A percentile compares a stretch with the other conserved stretches of the same genome.
These are phyloP conservation scores for Eptesicus fuscus DNA, from an alignment of 2,113 vertebrate species.

Conservation along the genomic window DNA sequence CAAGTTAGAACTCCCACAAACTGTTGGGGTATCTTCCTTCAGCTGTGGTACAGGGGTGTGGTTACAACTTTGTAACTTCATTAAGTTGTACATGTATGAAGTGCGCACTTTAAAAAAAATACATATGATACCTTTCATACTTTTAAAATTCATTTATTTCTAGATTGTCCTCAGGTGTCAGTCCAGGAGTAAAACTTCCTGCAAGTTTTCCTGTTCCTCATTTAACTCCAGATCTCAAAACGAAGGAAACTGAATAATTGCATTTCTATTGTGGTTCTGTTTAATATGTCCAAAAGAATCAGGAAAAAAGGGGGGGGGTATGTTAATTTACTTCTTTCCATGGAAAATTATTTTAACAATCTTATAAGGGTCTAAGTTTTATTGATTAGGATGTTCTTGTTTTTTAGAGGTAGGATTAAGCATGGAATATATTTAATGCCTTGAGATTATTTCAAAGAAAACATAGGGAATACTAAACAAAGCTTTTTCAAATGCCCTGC, in stretches of 20 bases:
- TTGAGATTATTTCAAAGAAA: neutral
- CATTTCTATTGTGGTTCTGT: neutral
- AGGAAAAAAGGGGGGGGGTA: neutral
- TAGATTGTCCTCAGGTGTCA: neutral
- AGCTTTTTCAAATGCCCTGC: neutral
- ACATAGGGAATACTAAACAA: neutral
- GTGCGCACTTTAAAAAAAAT: neutral
- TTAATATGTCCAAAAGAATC: neutral
- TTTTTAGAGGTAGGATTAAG: neutral
- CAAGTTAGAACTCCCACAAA: neutral
- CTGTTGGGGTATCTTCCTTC: neutral
- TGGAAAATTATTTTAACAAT: neutral
- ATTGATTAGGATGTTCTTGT: neutral
- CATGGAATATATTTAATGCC: neutral
- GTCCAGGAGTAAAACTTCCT: neutral
- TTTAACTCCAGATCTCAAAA: neutral
- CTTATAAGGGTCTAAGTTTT: neutral
- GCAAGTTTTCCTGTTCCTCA: neutral
- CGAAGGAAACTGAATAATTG: neutral
- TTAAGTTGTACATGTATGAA: neutral
- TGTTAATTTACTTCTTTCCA: neutral
- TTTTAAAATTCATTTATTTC: neutral
- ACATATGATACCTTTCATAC: neutral
- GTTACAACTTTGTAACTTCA: neutral
- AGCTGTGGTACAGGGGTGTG: neutral